Evolutionary conservation across 2,113 vertebrate genomes (phyloP).

Genomic region (Megaceryle maxima): DNA sequence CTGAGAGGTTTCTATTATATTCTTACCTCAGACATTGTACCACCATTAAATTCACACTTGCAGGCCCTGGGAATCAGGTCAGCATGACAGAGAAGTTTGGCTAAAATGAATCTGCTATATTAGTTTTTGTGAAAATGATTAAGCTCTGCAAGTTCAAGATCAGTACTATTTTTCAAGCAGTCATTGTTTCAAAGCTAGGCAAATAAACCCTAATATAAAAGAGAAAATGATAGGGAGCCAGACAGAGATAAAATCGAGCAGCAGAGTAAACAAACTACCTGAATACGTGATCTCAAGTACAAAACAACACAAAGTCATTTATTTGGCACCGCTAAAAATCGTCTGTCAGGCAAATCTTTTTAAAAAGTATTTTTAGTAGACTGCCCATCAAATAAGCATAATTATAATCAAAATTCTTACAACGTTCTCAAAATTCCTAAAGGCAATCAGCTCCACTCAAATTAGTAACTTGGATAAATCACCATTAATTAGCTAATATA

Average conservation of each 20-base stretch:
- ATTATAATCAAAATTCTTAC: conserved; percentile 91
- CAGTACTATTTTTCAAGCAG: conserved; percentile 68
- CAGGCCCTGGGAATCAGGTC: conserved; percentile 64
- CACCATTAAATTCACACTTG: conserved; percentile 68
- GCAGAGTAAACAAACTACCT: conserved; percentile 16
- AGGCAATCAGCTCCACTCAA: conserved; percentile 88
- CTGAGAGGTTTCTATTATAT: conserved; percentile 66
- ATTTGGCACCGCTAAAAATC: conserved; percentile 70
- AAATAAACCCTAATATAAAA: conserved; percentile 59
- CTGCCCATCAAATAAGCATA: conserved; percentile 88
- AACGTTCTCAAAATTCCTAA: conserved; percentile 85
- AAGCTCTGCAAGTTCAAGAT: conserved; percentile 61
- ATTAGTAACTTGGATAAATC: conserved; percentile 96
- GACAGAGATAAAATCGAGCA: conserved; percentile 34
- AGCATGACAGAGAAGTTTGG: conserved; percentile 64
- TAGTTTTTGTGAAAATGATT: conserved; percentile 74
- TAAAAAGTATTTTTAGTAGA: conserved; percentile 78
- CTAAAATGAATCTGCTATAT: conserved; percentile 72
- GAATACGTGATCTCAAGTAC: conserved; percentile 61
- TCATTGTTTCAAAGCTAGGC: conserved; percentile 58
- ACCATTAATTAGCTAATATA: conserved; percentile 99
- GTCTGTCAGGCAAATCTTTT: conserved; percentile 74
- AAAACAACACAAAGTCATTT: conserved; percentile 73
- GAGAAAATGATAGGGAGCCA: conserved; percentile 28
- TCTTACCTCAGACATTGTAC: conserved; percentile 46